Evolutionary conservation across 2,797 vertebrate genomes (phyloP).

Genomic region (Crypturellus tataupa): DNA sequence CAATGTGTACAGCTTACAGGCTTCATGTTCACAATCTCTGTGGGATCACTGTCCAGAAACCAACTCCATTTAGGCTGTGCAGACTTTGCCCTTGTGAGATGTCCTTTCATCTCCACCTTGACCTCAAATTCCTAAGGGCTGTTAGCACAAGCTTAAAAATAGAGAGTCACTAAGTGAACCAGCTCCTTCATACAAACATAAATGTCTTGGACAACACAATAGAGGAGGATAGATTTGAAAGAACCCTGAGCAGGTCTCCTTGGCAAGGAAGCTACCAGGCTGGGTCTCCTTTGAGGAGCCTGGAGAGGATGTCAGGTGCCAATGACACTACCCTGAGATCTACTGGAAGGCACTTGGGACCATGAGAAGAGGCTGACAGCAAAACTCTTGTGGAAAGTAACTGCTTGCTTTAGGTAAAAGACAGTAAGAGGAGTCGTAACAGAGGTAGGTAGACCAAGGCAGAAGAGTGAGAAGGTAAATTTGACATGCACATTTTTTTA

Average conservation of each 20-base stretch:
- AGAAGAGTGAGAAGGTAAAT: not conserved
- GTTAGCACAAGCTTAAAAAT: not conserved
- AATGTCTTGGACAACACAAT: not conserved
- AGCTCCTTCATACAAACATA: not conserved
- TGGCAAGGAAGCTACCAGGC: accelerated
- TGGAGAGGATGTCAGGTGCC: accelerated
- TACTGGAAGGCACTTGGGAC: not conserved
- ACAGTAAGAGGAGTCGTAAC: not conserved
- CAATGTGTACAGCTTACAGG: not conserved
- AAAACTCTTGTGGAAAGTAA: not conserved
- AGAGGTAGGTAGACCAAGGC: not conserved
- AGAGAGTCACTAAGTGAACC: not conserved
- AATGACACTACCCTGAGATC: not conserved
- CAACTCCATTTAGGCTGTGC: not conserved
- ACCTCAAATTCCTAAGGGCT: not conserved
- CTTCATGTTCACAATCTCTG: not conserved
- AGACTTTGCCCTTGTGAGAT: not conserved
- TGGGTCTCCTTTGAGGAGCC: not conserved
- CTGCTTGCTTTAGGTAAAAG: not conserved
- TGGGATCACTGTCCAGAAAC: not conserved
- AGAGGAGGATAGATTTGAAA: not conserved
- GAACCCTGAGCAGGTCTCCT: not conserved
- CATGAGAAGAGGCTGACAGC: not conserved
- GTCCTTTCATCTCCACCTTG: not conserved
- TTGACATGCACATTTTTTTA: not conserved